These are phyloP conservation scores for Lethenteron camtschaticum DNA, from an alignment of 2,113 vertebrate species.

Conservation along the genomic window DNA sequence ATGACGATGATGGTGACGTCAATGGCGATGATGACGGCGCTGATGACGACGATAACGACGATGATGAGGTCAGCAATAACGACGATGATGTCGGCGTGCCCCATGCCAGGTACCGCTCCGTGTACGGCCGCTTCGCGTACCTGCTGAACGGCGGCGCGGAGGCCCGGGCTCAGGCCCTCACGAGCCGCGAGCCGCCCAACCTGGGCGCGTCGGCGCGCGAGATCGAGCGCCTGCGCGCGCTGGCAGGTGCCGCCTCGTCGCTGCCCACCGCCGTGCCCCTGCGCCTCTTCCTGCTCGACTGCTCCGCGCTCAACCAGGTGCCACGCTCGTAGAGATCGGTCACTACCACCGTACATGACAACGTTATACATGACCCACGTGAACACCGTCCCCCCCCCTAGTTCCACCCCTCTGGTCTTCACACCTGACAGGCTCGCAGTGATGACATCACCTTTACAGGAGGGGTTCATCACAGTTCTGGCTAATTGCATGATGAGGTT, in stretches of 20 bases:
- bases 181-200: background rate
- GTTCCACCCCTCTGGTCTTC: too few relatives aligned
- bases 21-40: too few relatives aligned
- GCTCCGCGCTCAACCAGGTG: slow-evolving; percentile 15
- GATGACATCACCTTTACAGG: too few relatives aligned
- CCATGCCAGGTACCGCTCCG: slow-evolving; percentile 8
- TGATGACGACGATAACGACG: too few relatives aligned
- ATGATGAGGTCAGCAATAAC: too few relatives aligned
- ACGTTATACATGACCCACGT: too few relatives aligned
- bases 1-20: too few relatives aligned
- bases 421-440: too few relatives aligned
- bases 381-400: too few relatives aligned
- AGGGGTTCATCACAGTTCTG: too few relatives aligned
- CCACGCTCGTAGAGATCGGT: background rate
- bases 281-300: slow-evolving; percentile 12
- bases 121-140: slow-evolving; percentile 6
- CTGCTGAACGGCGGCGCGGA: slow-evolving; percentile 6
- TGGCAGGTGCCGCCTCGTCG: background rate
- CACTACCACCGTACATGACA: too few relatives aligned
- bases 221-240: slow-evolving; percentile 7
- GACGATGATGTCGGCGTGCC: background rate
- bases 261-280: slow-evolving; percentile 11
- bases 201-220: slow-evolving; percentile 10
- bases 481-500: too few relatives aligned
- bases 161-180: slow-evolving; percentile 6